phyloP scores from a whole-genome alignment of 2,888 invertebrate species.

The Leptothorax acervorum region DNA sequence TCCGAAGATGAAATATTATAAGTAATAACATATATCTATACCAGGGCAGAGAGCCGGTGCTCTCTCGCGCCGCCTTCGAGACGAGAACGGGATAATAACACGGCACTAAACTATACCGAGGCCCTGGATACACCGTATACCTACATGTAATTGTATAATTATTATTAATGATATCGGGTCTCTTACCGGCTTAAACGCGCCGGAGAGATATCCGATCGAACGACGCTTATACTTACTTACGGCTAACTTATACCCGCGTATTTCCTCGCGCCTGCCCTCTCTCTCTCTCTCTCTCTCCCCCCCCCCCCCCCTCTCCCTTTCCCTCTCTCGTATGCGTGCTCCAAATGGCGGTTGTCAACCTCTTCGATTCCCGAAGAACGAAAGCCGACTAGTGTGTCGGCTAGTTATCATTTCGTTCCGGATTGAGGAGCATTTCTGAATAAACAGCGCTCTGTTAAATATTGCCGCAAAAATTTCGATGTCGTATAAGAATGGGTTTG shows the following conservation, averaged over 20 bases:
- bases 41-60: conserved; percentile 61
- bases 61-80: conserved; percentile 76
- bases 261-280: conserved; percentile 60
- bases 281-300: background rate
- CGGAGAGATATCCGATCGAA: conserved; percentile 69
- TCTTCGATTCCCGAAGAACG: conserved; percentile 44
- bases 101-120: conserved; percentile 84
- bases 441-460: background rate
- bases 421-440: background rate
- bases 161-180: conserved; percentile 86
- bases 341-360: conserved; percentile 57
- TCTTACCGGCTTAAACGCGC: conserved; percentile 82
- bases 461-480: background rate
- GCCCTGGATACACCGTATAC: conserved; percentile 80
- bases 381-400: conserved; percentile 31
- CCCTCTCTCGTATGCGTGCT: conserved; percentile 16
- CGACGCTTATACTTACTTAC: conserved; percentile 59
- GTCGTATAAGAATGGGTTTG: background rate
- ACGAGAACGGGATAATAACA: conserved; percentile 84
- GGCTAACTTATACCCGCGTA: conserved; percentile 66
- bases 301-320: background rate
- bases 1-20: conserved; percentile 86
- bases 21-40: conserved; percentile 85
- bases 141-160: conserved; percentile 86
- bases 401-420: conserved; percentile 36